Conservation (phyloP, 2,113 vertebrate species). For the Ariopsis seemanni region DNA sequence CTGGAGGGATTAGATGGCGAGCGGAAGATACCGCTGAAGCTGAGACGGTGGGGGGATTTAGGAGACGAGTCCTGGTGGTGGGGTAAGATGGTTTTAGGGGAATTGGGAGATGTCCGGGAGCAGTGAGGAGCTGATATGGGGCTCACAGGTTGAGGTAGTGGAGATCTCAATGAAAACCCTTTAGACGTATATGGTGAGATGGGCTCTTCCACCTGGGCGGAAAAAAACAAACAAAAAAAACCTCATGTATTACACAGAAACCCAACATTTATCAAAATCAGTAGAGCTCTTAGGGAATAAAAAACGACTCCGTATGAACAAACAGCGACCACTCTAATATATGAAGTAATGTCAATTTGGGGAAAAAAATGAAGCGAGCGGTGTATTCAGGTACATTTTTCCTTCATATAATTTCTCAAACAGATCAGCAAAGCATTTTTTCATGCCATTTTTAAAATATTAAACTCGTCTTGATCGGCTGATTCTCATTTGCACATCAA, state of each 20-base stretch:
- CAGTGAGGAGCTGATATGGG: slow-evolving; percentile 82
- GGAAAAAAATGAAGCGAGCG: too few relatives aligned
- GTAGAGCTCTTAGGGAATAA: neutral
- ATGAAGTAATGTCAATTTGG: neutral
- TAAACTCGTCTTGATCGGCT: neutral
- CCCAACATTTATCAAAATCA: neutral
- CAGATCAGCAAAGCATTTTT: too few relatives aligned
- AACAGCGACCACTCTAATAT: neutral
- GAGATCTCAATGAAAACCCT: slow-evolving; percentile 74
- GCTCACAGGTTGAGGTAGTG: slow-evolving; percentile 73
- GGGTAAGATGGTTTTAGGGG: slow-evolving; percentile 87
- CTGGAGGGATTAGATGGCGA: slow-evolving; percentile 82
- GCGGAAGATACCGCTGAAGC: slow-evolving; percentile 95
- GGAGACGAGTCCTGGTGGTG: slow-evolving; percentile 85
- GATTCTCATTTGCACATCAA: neutral
- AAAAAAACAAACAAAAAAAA: slow-evolving; percentile 33
- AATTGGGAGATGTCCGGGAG: slow-evolving; percentile 77
- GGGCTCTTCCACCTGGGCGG: slow-evolving; percentile 77
- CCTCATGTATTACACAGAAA: neutral
- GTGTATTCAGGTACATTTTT: too few relatives aligned
- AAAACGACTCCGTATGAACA: neutral
- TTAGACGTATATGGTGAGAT: slow-evolving; percentile 79
- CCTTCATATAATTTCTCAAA: too few relatives aligned
- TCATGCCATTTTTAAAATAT: too few relatives aligned
- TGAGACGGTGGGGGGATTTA: slow-evolving; percentile 91